phyloP scores from a whole-genome alignment of 2,113 vertebrate species.

The Heptranchias perlo region DNA sequence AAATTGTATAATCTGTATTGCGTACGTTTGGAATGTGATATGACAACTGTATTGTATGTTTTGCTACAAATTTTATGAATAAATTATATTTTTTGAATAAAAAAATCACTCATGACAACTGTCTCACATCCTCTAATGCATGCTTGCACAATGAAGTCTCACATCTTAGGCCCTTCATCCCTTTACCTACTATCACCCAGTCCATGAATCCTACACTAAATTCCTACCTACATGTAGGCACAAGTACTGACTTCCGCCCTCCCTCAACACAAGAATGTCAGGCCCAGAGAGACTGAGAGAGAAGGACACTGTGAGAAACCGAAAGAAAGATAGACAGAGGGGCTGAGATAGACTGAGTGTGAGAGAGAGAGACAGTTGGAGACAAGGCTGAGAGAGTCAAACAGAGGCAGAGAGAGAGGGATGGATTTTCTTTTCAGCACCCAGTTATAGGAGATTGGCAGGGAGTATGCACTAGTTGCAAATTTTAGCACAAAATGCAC shows the following conservation, averaged over 20 bases:
- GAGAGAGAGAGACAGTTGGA: not conserved
- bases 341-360: not conserved
- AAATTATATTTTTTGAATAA: too few species aligned
- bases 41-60: too few species aligned
- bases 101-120: too few species aligned
- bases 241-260: not conserved
- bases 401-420: not conserved
- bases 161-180: too few species aligned
- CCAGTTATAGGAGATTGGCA: not conserved
- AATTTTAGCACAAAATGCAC: not conserved
- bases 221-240: not conserved
- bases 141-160: too few species aligned
- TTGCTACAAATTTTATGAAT: too few species aligned
- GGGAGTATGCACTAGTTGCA: not conserved
- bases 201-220: not conserved
- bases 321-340: not conserved
- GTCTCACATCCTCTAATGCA: too few species aligned
- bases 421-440: not conserved
- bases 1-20: too few species aligned
- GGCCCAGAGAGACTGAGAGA: not conserved
- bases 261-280: not conserved
- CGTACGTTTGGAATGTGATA: too few species aligned
- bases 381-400: too few species aligned
- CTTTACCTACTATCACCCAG: too few species aligned
- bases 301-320: not conserved